Evolutionary conservation across 2,797 vertebrate species (phyloP), one percentile per base, ranked within the genome.

Genomic region (Danio albolineatus): DNA sequence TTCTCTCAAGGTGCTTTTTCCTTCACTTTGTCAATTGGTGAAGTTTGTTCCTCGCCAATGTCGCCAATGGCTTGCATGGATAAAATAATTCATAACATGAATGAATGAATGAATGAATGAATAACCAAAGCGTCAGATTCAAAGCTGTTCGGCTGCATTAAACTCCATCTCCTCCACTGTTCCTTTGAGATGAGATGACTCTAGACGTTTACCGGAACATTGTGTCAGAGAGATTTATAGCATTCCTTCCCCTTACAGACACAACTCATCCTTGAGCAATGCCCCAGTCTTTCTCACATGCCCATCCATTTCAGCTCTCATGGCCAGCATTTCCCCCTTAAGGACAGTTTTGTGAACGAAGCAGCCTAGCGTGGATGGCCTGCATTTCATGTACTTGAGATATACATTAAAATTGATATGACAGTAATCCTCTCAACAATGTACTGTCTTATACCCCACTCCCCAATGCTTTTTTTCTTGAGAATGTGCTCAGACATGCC

Each of bases 361-460:
- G 48, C 38, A 59, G 57, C 13, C 44, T 51, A 46, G 61, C 49
- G 67, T 78, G 49, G 41, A 13, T 13, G 70, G 48, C 41, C 36
- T 85, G 76, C 57, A 73, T 84, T 83, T 81, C 85, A 85, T 72
- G 46, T 62, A 43, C 65, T 69, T 62, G 38, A 64, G 53, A 70
- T 78, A 86, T 82, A 65, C 56, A 77, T 84, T 79, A 80, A 83
- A 86, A 85, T 81, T 69, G 64, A 76, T 66, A 70, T 84, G 80
- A 82, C 78, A 75, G 83, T 85, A 85, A 85, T 86, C 82, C 82
- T 66, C 71, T 81, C 64, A 76, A 83, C 80, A 86, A 86, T 85
- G 83, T 77, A 64, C 64, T 7, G 19, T 41, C 28, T 64, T 10
- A 51, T 36, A 17, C 39, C 69, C 38, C 44, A 67, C 17, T 49